These are phyloP conservation scores for Lophotriccus pileatus DNA, from an alignment of 2,797 vertebrate genomes.

Conservation along the genomic window DNA sequence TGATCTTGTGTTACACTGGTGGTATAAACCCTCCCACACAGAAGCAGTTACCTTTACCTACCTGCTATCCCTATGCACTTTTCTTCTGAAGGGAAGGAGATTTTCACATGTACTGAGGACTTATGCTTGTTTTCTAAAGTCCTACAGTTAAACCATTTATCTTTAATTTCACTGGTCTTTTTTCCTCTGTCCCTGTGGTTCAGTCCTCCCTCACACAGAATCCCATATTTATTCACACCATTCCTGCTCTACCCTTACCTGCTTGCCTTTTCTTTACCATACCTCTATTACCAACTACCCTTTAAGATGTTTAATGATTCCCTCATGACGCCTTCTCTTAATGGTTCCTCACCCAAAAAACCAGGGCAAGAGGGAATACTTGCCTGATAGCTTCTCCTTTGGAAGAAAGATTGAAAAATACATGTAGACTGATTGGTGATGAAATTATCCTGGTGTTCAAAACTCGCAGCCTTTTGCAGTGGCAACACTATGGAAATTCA, in stretches of 20 bases:
- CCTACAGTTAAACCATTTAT: neutral
- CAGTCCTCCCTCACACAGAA: neutral
- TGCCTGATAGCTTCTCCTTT: neutral
- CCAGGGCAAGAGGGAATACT: neutral
- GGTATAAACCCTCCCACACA: neutral
- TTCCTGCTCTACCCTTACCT: neutral
- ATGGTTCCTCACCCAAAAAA: neutral
- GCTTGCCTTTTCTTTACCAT: neutral
- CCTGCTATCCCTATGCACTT: fast-evolving
- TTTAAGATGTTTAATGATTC: neutral
- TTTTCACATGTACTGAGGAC: neutral
- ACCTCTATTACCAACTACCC: neutral
- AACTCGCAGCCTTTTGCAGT: neutral
- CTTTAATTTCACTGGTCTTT: neutral
- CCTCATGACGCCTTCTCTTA: neutral
- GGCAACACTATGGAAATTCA: neutral
- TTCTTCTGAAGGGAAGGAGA: neutral
- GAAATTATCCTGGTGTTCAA: neutral
- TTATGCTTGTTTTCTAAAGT: neutral
- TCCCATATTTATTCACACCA: neutral
- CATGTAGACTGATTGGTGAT: neutral
- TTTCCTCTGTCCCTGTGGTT: neutral
- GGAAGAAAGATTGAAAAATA: neutral
- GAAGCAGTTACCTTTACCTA: neutral
- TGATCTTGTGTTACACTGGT: neutral